These are phyloP conservation scores for Mesorhabditis sp. DNA, from an alignment of 2,888 invertebrate genomes.

Conservation along the genomic window DNA sequence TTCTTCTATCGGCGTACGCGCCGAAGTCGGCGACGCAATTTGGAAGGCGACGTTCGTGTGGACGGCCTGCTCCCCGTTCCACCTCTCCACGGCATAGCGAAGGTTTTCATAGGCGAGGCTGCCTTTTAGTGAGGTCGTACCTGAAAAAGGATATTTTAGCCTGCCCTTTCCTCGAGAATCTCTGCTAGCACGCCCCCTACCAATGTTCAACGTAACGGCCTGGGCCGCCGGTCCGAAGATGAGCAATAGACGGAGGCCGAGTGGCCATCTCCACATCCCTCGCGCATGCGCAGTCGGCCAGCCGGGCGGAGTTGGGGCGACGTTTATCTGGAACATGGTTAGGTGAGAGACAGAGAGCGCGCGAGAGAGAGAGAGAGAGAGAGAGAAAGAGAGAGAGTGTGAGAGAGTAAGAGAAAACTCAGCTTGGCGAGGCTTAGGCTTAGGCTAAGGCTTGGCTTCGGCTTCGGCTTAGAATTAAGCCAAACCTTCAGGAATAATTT, in stretches of 20 bases:
- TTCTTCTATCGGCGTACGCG: neutral
- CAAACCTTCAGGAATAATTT: too few species aligned
- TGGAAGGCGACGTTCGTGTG: conserved; percentile 36
- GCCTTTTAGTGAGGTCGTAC: conserved; percentile 30
- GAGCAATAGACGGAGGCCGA: neutral
- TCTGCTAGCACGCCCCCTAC: neutral
- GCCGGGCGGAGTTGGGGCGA: too few species aligned
- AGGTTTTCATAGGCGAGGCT: conserved; percentile 45
- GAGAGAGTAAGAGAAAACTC: too few species aligned
- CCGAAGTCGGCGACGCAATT: conserved; percentile 29
- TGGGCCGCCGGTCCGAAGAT: neutral
- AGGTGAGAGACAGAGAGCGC: too few species aligned
- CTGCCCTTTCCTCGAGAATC: neutral
- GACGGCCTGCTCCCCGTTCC: conserved; percentile 35
- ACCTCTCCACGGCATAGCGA: conserved; percentile 49
- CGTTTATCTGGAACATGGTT: too few species aligned
- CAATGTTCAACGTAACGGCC: neutral
- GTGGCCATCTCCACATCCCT: neutral
- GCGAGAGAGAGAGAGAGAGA: too few species aligned
- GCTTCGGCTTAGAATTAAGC: too few species aligned
- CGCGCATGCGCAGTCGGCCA: neutral
- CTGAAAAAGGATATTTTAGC: conserved; percentile 11
- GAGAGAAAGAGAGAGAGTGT: too few species aligned
- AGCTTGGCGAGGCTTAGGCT: too few species aligned
- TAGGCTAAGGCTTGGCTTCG: too few species aligned